Base-by-base conservation (phyloP, 2,113 vertebrate species). In the Rhea pennata region DNA sequence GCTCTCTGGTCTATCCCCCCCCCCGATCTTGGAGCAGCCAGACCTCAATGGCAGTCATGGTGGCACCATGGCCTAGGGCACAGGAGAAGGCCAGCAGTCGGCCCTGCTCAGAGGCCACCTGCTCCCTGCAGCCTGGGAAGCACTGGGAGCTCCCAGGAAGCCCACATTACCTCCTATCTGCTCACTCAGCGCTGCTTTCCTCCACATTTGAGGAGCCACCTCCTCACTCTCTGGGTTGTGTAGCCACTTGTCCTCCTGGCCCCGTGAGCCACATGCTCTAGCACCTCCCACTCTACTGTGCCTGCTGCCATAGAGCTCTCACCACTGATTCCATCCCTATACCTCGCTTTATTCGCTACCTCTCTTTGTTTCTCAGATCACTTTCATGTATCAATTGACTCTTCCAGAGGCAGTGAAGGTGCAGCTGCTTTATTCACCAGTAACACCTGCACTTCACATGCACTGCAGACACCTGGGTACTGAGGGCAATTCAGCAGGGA, bases 361-460 rank as follows among this genome's bases (percentile, higher is more conserved):
- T 67, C 39, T 85, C 21, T 40, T 40, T 36, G 22, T 36, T 87
- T 66, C 33, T 56, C 91, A 74, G 40, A 40, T 23, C 14, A 79
- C 36, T 44, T 67, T 80, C 6, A 20, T 2, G 1, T 12, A 65
- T 36, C 26, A 7, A 8, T 70, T 56, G 42, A 33, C 44, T 46
- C 48, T 15, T 0, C 0, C 15, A 36, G 2, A 10, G 1, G 17
- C 75, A 73, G 40, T 9, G 62, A 51, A 70, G 65, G 69, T 46
- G 75, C 33, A 80, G 85, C n/a, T 51, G 59, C 67, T 90, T 90
- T 42, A 48, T 42, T n/a, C 56, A 67, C 56, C 6, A 2, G 23
- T 17, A 65, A 29, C 33, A 77, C 59, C 59, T 67, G 23, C 16
- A 17, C 39, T 19, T 74, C 56, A 15, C 2, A 3, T 3, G 77